Conservation (phyloP, 2,888 invertebrate species). For the Galeruca laticollis region DNA sequence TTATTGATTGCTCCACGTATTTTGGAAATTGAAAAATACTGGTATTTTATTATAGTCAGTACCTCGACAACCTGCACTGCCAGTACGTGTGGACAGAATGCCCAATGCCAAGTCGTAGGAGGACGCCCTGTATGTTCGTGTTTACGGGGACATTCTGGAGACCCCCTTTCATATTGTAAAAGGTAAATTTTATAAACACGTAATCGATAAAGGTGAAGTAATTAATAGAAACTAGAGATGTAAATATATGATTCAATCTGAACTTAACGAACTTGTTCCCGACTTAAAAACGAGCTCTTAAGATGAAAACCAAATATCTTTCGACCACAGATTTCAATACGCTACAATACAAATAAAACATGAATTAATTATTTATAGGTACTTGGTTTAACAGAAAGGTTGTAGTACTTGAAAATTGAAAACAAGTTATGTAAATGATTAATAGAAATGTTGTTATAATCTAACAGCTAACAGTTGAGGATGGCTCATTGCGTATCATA, state of each 20-base stretch:
- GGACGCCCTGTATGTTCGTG: slow-evolving; percentile 86
- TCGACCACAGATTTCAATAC: too few relatives aligned
- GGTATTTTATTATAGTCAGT: slow-evolving; percentile 38
- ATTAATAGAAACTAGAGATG: not conserved
- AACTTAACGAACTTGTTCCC: slow-evolving; percentile 51
- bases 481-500: too few relatives aligned
- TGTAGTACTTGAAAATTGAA: too few relatives aligned
- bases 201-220: slow-evolving; percentile 59
- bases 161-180: slow-evolving; percentile 80
- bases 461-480: too few relatives aligned
- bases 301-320: too few relatives aligned
- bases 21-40: not conserved
- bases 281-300: too few relatives aligned
- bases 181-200: slow-evolving; percentile 54
- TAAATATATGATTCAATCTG: slow-evolving; percentile 60
- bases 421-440: too few relatives aligned
- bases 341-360: too few relatives aligned
- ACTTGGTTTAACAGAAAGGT: too few relatives aligned
- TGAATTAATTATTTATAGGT: too few relatives aligned
- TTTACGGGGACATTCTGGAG: slow-evolving; percentile 82
- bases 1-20: not conserved
- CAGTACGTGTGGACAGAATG: slow-evolving; percentile 76
- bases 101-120: slow-evolving; percentile 73
- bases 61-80: slow-evolving; percentile 65
- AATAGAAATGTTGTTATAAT: too few relatives aligned